Conservation (phyloP, 2,888 invertebrate genomes). For the Aspidapion aeneum region DNA sequence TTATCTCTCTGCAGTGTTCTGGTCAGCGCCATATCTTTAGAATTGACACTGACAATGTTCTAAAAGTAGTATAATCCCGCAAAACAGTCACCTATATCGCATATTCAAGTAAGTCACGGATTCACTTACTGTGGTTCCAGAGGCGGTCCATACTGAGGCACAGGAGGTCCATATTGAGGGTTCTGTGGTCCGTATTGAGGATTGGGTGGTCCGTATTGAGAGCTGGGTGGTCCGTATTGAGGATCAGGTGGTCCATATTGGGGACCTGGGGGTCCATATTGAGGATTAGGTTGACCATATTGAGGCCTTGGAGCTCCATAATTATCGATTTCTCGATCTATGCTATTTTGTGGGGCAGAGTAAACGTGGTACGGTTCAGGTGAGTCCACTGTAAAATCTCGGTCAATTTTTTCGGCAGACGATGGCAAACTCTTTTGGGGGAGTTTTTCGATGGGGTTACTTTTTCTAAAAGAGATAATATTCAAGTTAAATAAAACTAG, state of each 20-base stretch:
- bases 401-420: neutral
- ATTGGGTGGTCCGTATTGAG: slow-evolving; percentile 34
- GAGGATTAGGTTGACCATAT: slow-evolving; percentile 35
- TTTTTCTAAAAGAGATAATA: no score
- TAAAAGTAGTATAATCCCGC: no score
- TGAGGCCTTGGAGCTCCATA: slow-evolving; percentile 20
- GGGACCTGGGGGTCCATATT: slow-evolving; percentile 30
- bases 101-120: no score
- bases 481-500: no score
- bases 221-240: slow-evolving; percentile 24
- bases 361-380: neutral
- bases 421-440: no score
- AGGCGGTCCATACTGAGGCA: slow-evolving; percentile 30
- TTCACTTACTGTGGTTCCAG: no score
- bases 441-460: no score
- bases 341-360: neutral
- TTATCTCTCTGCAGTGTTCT: no score
- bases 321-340: no score
- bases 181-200: neutral
- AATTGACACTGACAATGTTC: no score
- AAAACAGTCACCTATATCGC: no score
- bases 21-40: no score
- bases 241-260: slow-evolving; percentile 25
- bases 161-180: slow-evolving; percentile 35
- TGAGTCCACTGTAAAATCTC: neutral